These are phyloP conservation scores for Todiramphus saurophagus DNA, from an alignment of 2,113 vertebrate genomes.

Conservation along the genomic window DNA sequence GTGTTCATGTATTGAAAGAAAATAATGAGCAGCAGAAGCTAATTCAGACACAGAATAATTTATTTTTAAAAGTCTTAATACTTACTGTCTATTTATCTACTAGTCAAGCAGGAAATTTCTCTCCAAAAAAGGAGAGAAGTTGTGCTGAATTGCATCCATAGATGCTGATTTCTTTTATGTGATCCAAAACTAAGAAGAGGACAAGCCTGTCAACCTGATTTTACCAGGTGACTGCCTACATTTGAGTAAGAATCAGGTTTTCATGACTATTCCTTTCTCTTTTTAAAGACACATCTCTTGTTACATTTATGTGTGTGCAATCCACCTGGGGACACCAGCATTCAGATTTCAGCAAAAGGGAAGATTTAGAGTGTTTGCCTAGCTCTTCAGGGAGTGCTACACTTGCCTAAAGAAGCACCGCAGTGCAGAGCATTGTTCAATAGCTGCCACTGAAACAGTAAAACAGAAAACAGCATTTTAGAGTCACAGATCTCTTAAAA, in stretches of 20 bases:
- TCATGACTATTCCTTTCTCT: not conserved
- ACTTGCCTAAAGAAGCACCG: not conserved
- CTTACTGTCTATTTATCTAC: not conserved
- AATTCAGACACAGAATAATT: not conserved
- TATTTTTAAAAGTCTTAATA: not conserved
- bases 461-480: not conserved
- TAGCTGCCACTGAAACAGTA: not conserved
- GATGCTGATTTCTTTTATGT: not conserved
- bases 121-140: not conserved
- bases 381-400: not conserved
- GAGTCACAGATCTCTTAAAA: not conserved
- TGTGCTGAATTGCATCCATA: not conserved
- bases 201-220: not conserved
- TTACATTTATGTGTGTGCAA: accelerated
- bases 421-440: not conserved
- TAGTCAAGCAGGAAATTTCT: not conserved
- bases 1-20: not conserved
- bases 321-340: not conserved
- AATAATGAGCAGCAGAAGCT: not conserved
- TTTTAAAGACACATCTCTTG: not conserved
- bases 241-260: not conserved
- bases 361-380: not conserved
- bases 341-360: not conserved
- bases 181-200: not conserved
- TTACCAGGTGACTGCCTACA: not conserved